phyloP scores from a whole-genome alignment of 1,140 invertebrate species.

The Calliphora vicina region DNA sequence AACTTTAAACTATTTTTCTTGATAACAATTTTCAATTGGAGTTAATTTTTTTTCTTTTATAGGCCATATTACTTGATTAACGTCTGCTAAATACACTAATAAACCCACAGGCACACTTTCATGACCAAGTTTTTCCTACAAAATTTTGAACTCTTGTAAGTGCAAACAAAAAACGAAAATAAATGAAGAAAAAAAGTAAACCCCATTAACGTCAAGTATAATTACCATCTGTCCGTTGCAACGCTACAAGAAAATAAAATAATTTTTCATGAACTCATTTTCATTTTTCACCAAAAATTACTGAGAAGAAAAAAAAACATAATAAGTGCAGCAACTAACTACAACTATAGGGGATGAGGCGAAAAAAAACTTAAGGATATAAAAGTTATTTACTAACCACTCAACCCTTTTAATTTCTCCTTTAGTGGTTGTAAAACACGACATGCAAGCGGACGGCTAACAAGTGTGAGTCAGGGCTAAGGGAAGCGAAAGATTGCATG shows the following conservation, averaged over 20 bases:
- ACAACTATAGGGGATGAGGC: neutral
- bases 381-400: slow-evolving; percentile 5
- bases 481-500: neutral
- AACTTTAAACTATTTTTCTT: no score
- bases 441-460: neutral
- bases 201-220: slow-evolving; percentile 39
- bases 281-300: slow-evolving; percentile 19
- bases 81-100: neutral
- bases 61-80: slow-evolving; percentile 10
- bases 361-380: neutral
- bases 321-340: neutral
- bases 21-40: no score
- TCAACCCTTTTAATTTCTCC: neutral
- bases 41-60: neutral
- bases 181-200: neutral
- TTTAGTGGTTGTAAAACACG: neutral
- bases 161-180: neutral
- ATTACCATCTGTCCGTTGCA: slow-evolving; percentile 40
- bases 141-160: slow-evolving; percentile 11
- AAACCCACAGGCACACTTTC: neutral
- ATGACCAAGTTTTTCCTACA: slow-evolving; percentile 18
- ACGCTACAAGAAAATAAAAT: slow-evolving; percentile 23
- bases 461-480: neutral
- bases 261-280: slow-evolving; percentile 36
- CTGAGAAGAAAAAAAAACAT: neutral